Percentiles rank a stretch among this genome's conserved stretches.
phyloP scores from a whole-genome alignment of 2,113 vertebrate species.

The Larimichthys polyactis region DNA sequence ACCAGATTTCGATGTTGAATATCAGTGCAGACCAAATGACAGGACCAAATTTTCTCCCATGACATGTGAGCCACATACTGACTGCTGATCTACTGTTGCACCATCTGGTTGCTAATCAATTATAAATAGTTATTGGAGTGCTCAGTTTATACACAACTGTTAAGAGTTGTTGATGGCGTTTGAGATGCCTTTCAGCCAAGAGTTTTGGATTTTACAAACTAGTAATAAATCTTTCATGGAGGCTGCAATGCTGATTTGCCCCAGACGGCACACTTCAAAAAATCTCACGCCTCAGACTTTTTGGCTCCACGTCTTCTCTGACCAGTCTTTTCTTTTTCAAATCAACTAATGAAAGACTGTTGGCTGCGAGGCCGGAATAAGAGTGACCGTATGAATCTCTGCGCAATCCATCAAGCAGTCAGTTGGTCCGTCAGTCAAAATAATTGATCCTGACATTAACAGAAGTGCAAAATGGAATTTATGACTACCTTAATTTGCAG shows the following conservation, averaged over 20 bases:
- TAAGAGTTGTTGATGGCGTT: constrained; percentile 6
- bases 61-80: constrained; percentile 37
- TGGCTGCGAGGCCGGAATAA: background rate
- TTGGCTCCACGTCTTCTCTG: background rate
- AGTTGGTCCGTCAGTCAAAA: constrained; percentile 4
- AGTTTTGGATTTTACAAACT: constrained; percentile 10
- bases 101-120: constrained; percentile 65
- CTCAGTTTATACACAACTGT: constrained; percentile 40
- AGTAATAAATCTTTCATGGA: constrained; percentile 11
- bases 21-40: background rate
- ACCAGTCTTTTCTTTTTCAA: background rate
- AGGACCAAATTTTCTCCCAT: background rate
- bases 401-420: constrained; percentile 9
- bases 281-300: background rate
- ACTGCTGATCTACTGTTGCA: constrained; percentile 44
- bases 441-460: constrained; percentile 4
- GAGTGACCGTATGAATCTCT: background rate
- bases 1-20: background rate
- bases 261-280: no score
- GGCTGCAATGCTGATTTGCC: background rate
- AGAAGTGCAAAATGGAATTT: background rate
- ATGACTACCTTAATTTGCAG: background rate
- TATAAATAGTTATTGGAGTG: constrained; percentile 51
- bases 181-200: background rate
- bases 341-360: constrained; percentile 5